These are phyloP conservation scores for Bombus breviceps DNA, from an alignment of 1,140 invertebrate species.

Conservation along the genomic window DNA sequence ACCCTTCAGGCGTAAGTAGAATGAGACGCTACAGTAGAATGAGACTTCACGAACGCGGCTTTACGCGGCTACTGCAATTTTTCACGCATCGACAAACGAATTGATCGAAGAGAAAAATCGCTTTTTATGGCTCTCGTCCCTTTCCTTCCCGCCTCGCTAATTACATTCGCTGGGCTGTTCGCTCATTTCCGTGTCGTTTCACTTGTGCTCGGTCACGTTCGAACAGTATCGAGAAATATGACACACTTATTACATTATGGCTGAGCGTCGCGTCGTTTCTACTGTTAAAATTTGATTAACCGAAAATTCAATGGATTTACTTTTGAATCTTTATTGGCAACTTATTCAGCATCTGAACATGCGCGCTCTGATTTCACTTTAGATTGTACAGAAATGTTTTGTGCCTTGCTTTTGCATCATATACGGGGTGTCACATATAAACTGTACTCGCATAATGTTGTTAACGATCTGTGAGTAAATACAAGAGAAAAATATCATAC, in stretches of 20 bases:
- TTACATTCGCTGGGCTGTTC: background rate
- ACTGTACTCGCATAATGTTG: background rate
- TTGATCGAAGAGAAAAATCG: slow-evolving; percentile 20
- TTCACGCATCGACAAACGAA: slow-evolving; percentile 27
- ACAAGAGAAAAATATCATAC: background rate
- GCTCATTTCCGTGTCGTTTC: slow-evolving; percentile 18
- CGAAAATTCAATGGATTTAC: background rate
- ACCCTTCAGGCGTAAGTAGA: too few species aligned
- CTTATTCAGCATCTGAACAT: background rate
- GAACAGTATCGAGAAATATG: background rate
- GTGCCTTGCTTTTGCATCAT: background rate
- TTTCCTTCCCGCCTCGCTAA: background rate
- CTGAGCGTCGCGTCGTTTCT: background rate
- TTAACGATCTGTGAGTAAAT: background rate
- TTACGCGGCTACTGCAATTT: slow-evolving; percentile 13
- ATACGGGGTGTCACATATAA: background rate
- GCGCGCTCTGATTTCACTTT: background rate
- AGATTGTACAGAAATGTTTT: background rate
- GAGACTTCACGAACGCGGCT: background rate
- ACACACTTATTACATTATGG: background rate
- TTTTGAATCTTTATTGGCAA: background rate
- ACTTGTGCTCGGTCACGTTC: background rate
- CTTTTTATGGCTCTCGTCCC: background rate
- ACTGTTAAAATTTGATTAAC: background rate
- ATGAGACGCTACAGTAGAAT: background rate